Conservation (phyloP, 2,113 vertebrate genomes). For the Chloropsis cyanopogon region DNA sequence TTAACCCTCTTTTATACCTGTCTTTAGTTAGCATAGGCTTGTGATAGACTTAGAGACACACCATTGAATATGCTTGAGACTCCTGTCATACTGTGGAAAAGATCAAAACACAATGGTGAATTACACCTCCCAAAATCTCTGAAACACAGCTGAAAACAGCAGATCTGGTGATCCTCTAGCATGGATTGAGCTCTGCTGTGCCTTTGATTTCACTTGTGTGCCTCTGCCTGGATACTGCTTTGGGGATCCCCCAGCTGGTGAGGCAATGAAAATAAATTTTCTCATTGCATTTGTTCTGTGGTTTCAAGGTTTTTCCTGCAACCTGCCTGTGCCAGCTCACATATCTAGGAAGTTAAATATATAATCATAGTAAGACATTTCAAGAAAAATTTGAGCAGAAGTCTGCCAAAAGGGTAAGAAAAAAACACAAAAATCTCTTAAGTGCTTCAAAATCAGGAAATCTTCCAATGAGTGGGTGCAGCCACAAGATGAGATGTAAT, state of each 20-base stretch:
- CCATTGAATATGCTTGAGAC: not conserved
- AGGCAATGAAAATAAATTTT: not conserved
- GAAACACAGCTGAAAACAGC: not conserved
- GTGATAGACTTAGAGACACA: not conserved
- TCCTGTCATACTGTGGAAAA: not conserved
- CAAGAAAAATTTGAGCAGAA: not conserved
- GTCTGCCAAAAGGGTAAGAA: not conserved
- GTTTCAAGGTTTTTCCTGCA: not conserved
- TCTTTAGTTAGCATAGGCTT: not conserved
- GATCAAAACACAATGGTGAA: not conserved
- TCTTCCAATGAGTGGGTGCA: not conserved
- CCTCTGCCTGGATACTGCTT: not conserved
- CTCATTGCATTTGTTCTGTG: not conserved
- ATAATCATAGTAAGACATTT: not conserved
- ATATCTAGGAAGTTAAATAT: not conserved
- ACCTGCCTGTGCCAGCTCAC: not conserved
- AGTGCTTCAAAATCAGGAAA: not conserved
- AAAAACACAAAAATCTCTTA: not conserved
- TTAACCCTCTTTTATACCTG: not conserved
- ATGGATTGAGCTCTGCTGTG: rapidly evolving
- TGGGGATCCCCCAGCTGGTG: not conserved
- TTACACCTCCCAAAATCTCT: not conserved
- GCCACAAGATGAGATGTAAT: not conserved
- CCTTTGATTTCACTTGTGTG: not conserved
- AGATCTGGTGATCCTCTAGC: not conserved